Conservation (phyloP, 2,888 invertebrate genomes). For the Drosophila lacicola region DNA sequence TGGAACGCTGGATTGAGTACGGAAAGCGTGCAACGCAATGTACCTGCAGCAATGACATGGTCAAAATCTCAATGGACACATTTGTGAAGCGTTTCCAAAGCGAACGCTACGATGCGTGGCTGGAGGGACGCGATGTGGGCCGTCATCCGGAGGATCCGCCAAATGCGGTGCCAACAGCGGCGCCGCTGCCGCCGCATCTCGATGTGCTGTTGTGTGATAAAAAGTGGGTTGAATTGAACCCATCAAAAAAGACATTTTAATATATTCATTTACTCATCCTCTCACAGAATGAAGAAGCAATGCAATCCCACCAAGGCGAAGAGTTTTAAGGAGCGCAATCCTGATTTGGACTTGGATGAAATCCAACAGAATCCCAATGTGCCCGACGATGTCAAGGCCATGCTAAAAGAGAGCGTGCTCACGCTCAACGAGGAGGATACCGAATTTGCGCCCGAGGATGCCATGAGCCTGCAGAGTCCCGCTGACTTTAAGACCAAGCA, state of each 20-base stretch:
- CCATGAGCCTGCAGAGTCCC: conserved; percentile 74
- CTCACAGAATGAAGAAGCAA: conserved; percentile 84
- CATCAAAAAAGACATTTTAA: too few relatives aligned
- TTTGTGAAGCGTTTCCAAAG: conserved; percentile 98
- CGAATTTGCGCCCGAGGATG: conserved; percentile 61
- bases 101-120: conserved; percentile 95
- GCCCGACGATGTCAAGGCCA: conserved; percentile 85
- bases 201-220: conserved; percentile 91
- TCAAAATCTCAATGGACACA: conserved; percentile 99
- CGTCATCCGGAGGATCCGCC: conserved; percentile 96
- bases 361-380: conserved; percentile 85
- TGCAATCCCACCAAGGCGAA: conserved; percentile 84
- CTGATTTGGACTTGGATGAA: conserved; percentile 85
- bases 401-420: conserved; percentile 84
- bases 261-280: neutral
- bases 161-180: conserved; percentile 88
- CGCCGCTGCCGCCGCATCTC: conserved; percentile 92
- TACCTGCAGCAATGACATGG: conserved; percentile 96
- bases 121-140: conserved; percentile 94
- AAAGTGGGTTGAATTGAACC: conserved; percentile 86
- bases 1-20: conserved; percentile 98
- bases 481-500: conserved; percentile 83
- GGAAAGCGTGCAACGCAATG: conserved; percentile 96
- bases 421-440: conserved; percentile 78
- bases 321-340: conserved; percentile 85